These are phyloP conservation scores for Fratercula arctica DNA, from an alignment of 2,797 vertebrate genomes.

Conservation along the genomic window DNA sequence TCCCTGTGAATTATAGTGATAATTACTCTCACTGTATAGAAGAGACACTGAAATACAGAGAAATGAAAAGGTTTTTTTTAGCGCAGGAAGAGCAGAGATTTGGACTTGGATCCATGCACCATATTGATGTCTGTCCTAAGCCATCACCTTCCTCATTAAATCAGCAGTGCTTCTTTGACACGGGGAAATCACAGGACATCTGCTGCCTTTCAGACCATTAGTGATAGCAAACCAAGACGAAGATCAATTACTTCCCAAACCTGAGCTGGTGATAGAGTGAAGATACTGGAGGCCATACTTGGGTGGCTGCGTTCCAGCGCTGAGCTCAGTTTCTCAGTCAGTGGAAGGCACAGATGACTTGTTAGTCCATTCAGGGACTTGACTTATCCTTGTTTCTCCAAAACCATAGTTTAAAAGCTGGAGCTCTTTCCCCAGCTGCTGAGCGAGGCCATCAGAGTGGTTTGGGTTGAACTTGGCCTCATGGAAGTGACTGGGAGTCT, in stretches of 20 bases:
- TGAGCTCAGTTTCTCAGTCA: not conserved
- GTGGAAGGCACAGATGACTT: not conserved
- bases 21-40: not conserved
- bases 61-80: not conserved
- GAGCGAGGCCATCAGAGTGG: not conserved
- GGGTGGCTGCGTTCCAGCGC: not conserved
- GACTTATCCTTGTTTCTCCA: not conserved
- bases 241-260: not conserved
- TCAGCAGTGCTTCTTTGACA: not conserved
- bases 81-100: not conserved
- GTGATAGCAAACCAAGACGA: not conserved
- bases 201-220: not conserved
- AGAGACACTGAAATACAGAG: not conserved
- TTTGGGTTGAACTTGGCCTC: not conserved
- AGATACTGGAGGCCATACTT: not conserved
- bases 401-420: not conserved
- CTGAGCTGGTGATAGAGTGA: not conserved
- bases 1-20: not conserved
- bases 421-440: not conserved
- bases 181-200: not conserved
- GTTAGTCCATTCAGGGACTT: not conserved
- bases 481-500: not conserved
- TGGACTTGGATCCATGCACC: not conserved
- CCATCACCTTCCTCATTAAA: not conserved
- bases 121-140: not conserved